These are phyloP conservation scores for Netelia melanura DNA, from an alignment of 2,888 invertebrate species.

Conservation along the genomic window DNA sequence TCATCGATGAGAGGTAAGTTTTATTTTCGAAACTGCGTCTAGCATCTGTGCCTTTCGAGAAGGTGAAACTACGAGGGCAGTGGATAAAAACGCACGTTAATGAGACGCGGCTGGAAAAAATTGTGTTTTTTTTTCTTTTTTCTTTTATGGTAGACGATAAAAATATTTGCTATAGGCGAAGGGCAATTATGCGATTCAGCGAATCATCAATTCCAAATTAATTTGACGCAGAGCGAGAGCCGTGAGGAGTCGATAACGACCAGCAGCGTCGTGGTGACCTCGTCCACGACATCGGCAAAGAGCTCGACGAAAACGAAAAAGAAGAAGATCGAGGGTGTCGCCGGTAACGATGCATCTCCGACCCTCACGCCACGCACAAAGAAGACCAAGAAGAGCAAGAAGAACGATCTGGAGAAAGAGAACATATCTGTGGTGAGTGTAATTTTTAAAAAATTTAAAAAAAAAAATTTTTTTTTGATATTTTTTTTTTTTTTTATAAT, in stretches of 20 bases:
- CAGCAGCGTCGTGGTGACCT: slow-evolving; percentile 77
- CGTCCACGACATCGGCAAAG: slow-evolving; percentile 75
- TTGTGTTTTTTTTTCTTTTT: not conserved
- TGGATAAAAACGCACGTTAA: slow-evolving; percentile 13
- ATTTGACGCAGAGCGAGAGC: slow-evolving; percentile 79
- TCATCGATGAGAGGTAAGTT: slow-evolving; percentile 9
- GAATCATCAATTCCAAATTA: slow-evolving; percentile 50
- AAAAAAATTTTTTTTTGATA: not conserved
- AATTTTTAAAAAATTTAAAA: slow-evolving; percentile 17
- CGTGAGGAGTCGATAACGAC: slow-evolving; percentile 83
- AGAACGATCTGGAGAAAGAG: slow-evolving; percentile 88
- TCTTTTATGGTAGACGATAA: not conserved
- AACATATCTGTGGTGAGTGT: slow-evolving; percentile 89
- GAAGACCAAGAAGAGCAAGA: slow-evolving; percentile 88
- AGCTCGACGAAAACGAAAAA: slow-evolving; percentile 83
- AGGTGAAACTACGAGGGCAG: slow-evolving; percentile 31
- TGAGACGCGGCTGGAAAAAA: not conserved
- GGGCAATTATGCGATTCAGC: slow-evolving; percentile 24
- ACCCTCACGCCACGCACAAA: slow-evolving; percentile 85
- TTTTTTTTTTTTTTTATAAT: slow-evolving; percentile 25
- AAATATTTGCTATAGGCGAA: slow-evolving; percentile 15
- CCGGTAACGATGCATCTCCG: slow-evolving; percentile 82
- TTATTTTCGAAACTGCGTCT: not conserved
- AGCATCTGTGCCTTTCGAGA: not conserved
- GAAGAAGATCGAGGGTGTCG: slow-evolving; percentile 82